A percentile compares a stretch with the other conserved stretches of the same genome.
phyloP scores from a whole-genome alignment of 1,140 invertebrate species.

The Tetramorium parvispinum region DNA sequence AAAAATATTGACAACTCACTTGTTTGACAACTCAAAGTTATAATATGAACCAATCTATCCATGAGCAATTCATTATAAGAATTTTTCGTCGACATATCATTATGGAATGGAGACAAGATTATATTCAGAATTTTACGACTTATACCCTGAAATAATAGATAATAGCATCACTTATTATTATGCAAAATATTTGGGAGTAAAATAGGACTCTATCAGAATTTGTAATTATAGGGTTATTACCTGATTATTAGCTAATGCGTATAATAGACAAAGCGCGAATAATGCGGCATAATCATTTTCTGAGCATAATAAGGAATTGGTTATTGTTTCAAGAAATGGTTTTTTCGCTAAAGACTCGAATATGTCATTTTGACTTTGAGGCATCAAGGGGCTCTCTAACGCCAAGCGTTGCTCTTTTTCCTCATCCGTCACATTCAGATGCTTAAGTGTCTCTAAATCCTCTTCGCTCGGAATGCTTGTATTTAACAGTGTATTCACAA shows the following conservation, averaged over 20 bases:
- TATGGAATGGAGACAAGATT: conserved; percentile 86
- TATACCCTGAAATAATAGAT: conserved; percentile 87
- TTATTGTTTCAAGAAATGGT: conserved; percentile 95
- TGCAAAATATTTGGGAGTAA: background rate
- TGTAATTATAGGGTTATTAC: conserved; percentile 86
- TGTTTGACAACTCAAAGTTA: conserved; percentile 93
- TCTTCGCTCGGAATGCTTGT: conserved; percentile 67
- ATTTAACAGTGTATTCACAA: conserved; percentile 43
- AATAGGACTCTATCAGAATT: background rate
- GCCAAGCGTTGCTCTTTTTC: conserved; percentile 92
- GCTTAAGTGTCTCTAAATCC: conserved; percentile 79
- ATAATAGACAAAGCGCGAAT: conserved; percentile 96
- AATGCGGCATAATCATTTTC: conserved; percentile 98
- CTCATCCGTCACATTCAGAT: conserved; percentile 95
- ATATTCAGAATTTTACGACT: conserved; percentile 90
- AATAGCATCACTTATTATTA: conserved; percentile 38
- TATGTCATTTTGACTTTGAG: conserved; percentile 73
- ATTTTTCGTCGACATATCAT: conserved; percentile 82
- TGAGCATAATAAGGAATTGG: conserved; percentile 93
- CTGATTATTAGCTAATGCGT: conserved; percentile 97
- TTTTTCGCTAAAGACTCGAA: conserved; percentile 87
- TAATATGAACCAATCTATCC: conserved; percentile 92
- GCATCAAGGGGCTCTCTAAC: conserved; percentile 81
- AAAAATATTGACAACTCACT: conserved; percentile 84
- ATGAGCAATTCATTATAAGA: conserved; percentile 92